Percentiles rank a stretch among this genome's conserved stretches.
phyloP scores from a whole-genome alignment of 2,797 vertebrate species.

The Jordanella pulchra region DNA sequence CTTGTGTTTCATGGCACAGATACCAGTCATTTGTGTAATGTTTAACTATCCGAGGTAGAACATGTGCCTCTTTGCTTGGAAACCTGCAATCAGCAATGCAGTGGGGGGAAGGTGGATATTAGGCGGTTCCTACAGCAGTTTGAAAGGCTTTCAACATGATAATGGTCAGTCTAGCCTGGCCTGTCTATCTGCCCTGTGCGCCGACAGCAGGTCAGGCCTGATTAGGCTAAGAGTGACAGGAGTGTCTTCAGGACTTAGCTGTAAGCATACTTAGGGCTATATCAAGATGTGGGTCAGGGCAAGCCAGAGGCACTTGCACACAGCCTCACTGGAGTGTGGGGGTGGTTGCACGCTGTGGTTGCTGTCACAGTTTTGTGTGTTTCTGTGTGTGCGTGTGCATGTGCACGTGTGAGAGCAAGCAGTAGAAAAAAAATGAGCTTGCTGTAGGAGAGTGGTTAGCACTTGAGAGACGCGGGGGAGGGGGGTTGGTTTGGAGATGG shows the following conservation, averaged over 20 bases:
- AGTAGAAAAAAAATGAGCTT: constrained; percentile 53
- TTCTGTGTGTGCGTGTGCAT: constrained; percentile 39
- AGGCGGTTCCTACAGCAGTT: constrained; percentile 42
- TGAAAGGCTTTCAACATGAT: constrained; percentile 64
- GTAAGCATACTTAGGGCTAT: constrained; percentile 87
- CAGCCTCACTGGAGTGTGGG: constrained; percentile 72
- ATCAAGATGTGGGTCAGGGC: constrained; percentile 87
- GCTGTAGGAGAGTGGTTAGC: constrained; percentile 72
- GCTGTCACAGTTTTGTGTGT: constrained; percentile 61
- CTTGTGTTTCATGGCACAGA: constrained; percentile 27
- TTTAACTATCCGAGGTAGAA: constrained; percentile 67
- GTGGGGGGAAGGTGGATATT: constrained; percentile 44
- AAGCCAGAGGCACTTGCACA: constrained; percentile 79
- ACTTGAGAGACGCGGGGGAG: constrained; percentile 53
- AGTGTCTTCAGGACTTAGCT: constrained; percentile 83
- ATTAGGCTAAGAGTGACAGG: constrained; percentile 82
- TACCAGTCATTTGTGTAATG: constrained; percentile 59
- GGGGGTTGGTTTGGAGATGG: constrained; percentile 58
- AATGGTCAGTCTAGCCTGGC: constrained; percentile 60
- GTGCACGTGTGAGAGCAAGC: constrained; percentile 55
- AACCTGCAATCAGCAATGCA: constrained; percentile 63
- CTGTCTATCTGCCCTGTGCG: constrained; percentile 59
- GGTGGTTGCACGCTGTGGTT: constrained; percentile 73
- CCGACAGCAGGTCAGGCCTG: constrained; percentile 77
- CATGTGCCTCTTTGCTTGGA: constrained; percentile 49